Base-by-base conservation (phyloP, 2,888 invertebrate species). In the Aleiodes testaceus region DNA sequence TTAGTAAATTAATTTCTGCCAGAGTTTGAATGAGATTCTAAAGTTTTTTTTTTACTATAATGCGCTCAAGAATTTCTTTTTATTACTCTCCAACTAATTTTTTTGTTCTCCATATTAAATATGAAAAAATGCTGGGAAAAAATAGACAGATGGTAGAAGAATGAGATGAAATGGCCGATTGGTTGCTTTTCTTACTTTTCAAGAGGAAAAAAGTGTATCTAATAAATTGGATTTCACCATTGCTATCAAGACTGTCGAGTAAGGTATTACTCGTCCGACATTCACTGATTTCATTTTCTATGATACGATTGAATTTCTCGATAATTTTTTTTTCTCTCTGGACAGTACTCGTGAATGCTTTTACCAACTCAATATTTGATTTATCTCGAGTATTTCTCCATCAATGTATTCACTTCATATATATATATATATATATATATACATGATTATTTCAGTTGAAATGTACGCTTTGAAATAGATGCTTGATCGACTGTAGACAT, bases 201-300 rank as follows among this genome's bases (percentile, higher is more conserved):
- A 36, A 42, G 36, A 14, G 42, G 59, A 36, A 20, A 42, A 36
- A 36, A 59, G 14, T 59, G 18, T 36, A 36, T 59, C 59, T 18
- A 59, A 59, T 59, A 59, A 42, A 59, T 36, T 14, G 36, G 4
- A 59, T 42, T 59, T 16, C 18, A 36, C 9, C 42, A 59, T 16
- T 42, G 42, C 42, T 42, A 53, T 14, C 30, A 12, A 7, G 42
- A 36, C 59, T 16, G 42, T 42, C 36, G 16, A 9, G 18, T 14
- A 59, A 16, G 9, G 59, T 30, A 59, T 42, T 59, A 26, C 53
- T 59, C 18, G 18, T 42, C 18, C 18, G 18, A 42, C 59, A 30
- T 59, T 18, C 14, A 18, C 18, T 59, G 59, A 59, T 42, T 59
- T 59, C 14, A 59, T 59, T 59, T 42, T 16, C 59, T 9, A 14